Evolutionary conservation across 2,888 invertebrate genomes (phyloP), one percentile per base, ranked within the genome.

Genomic region (Epistrophe eligans): DNA sequence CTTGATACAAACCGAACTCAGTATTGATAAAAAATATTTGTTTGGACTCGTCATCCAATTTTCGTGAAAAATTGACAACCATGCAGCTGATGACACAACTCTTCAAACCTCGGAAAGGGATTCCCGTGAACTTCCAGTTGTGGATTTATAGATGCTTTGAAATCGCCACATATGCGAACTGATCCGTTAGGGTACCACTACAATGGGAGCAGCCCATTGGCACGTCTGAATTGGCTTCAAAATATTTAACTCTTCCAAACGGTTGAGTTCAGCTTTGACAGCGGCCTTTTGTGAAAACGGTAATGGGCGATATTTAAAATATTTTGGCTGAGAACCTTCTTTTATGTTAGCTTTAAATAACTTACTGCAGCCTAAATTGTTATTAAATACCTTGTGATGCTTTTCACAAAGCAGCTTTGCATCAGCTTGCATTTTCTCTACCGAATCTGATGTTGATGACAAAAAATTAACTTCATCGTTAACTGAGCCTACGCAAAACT

Each of bases 141-240:
- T 10, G 88, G 82, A 77, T 90, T 90, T 35, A 89, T 55, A 8
- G 89, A 88, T 2, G 89, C 57, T 74, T 89, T 88, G 28, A 87
- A 89, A 58, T 89, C 88, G 17, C 83, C 88, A 48, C 88, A 89
- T 19, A 88, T 89, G 48, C 90, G 79, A 13, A 91, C 82, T 10
- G 64, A 52, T 7, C 88, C 89, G 74, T 90, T 80, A 10, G 88
- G 79, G 64, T 91, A 91, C 32, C 15, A 90, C 89, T 6, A 91
- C 91, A 10, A 91, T 89, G 4, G 91, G 90, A 15, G 91, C 90
- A 13, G 89, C 90, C 90, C 90, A 91, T 17, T 87, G 17, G 88
- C 91, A 88, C 90, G 90, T 70, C 77, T 71, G 88, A 8, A 79
- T 50, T 17, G 84, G 84, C 24, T 81, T 80, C 66, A 79, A 79